Percentiles rank a stretch among this genome's conserved stretches.
phyloP scores from a whole-genome alignment of 2,888 invertebrate genomes.

The Phorcus lineatus region DNA sequence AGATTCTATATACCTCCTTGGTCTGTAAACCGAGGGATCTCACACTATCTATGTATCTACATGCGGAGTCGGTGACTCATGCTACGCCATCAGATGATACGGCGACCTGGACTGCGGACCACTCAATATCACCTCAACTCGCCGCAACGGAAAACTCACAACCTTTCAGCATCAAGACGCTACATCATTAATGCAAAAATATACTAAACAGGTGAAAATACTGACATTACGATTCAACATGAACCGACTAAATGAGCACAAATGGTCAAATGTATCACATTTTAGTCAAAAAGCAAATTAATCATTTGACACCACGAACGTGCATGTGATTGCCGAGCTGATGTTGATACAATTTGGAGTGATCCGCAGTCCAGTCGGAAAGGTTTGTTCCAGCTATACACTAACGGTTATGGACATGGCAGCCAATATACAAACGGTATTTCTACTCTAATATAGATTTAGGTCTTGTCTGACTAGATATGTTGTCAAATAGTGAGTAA shows the following conservation, averaged over 20 bases:
- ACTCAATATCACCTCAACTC: no score
- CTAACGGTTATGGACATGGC: not conserved
- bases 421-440: slow-evolving; percentile 1
- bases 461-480: slow-evolving; percentile 10
- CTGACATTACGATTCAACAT: not conserved
- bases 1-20: no score
- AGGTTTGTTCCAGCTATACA: not conserved
- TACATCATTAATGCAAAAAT: not conserved
- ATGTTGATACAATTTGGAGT: not conserved
- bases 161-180: not conserved
- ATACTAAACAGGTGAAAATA: not conserved
- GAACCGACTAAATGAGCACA: not conserved
- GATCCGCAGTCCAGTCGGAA: not conserved
- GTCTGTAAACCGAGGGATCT: no score
- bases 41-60: no score
- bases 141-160: not conserved
- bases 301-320: not conserved
- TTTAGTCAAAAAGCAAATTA: not conserved
- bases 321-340: not conserved
- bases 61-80: no score
- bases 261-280: not conserved
- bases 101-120: no score
- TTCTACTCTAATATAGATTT: slow-evolving; percentile 2
- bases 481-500: slow-evolving; percentile 4
- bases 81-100: no score